Evolutionary conservation across 2,888 invertebrate species (phyloP), one percentile per base, ranked within the genome.

Genomic region (Platycheirus albimanus): DNA sequence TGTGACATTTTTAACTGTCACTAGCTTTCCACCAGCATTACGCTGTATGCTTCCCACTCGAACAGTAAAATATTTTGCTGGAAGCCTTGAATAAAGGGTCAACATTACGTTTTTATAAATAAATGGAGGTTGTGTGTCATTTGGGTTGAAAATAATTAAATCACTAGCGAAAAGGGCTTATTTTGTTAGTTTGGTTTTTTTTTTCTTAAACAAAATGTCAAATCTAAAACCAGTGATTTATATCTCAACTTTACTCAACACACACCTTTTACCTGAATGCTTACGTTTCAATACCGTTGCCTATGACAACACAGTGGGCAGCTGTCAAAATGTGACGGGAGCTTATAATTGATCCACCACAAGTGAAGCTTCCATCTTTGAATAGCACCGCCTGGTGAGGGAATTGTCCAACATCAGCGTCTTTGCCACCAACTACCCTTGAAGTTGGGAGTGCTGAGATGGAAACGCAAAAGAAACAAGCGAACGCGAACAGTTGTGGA

Each of bases 321-420:
- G 89, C 87, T 5, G 89, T 89, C 8, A 90, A 30, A 70, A 90
- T 6, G 1, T 75, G 63, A 0, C 45, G 85, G 2, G 58, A 5
- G 2, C 77, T 78, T 20, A 89, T 87, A 11, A 90, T 87, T n/a
- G 20, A 81, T 4, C 87, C 88, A 0, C 85, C 86, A 61, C 90
- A 89, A 7, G 49, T 69, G 36, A 89, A 89, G 0, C 76, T 75
- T n/a, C 86, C 86, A 56, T 88, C 80, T 5, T 87, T 75, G 19
- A 88, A 88, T 30, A 91, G 67, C 4, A 91, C 90, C 1, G 87
- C 88, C 75, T 89, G 88, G 86, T 89, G 88, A 6, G 91, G 91
- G 76, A 88, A 88, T 76, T 90, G 87, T 1, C 86, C 88, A 8
- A 85, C 38, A 0, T 61, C 38, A 15, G 89, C 91, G 79, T 89